These are phyloP conservation scores for Cloeon dipterum DNA, from an alignment of 2,888 invertebrate species.

Conservation along the genomic window DNA sequence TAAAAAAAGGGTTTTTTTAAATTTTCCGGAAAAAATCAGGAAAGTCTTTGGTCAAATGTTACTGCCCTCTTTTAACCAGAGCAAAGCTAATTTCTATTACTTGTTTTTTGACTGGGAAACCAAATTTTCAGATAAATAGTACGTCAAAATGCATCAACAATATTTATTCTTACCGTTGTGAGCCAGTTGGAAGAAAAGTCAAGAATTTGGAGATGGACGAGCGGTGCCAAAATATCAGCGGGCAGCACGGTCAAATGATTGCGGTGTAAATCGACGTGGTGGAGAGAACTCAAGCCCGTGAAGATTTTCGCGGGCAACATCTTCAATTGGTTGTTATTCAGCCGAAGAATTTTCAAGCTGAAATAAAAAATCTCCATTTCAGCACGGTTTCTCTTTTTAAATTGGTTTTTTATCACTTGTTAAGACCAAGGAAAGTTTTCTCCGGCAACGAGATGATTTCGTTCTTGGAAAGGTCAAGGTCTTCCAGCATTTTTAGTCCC, in stretches of 20 bases:
- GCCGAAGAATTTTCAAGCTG: constrained; percentile 26
- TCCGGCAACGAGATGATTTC: constrained; percentile 32
- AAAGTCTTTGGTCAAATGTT: too few species aligned
- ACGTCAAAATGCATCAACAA: too few species aligned
- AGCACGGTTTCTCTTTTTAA: too few species aligned
- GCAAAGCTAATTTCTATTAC: too few species aligned
- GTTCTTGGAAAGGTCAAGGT: constrained; percentile 47
- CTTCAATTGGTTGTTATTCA: constrained; percentile 35
- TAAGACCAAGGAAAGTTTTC: constrained; percentile 22
- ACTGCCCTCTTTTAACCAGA: too few species aligned
- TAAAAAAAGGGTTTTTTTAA: too few species aligned
- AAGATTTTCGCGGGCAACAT: constrained; percentile 14
- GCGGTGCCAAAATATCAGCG: constrained; percentile 13
- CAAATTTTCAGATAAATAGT: too few species aligned
- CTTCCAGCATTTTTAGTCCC: constrained; percentile 31
- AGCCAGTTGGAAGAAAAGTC: constrained; percentile 15
- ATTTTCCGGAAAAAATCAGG: too few species aligned
- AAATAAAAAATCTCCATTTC: too few species aligned
- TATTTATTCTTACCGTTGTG: constrained; percentile 11
- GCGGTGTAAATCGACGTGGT: constrained; percentile 14
- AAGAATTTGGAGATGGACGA: constrained; percentile 13
- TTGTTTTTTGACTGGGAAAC: too few species aligned
- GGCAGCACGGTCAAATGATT: constrained; percentile 16
- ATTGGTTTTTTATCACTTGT: too few species aligned
- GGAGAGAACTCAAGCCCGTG: constrained; percentile 12